Evolutionary conservation across 2,797 vertebrate genomes (phyloP), one percentile per base, ranked within the genome.

Genomic region (Dicrostonyx torquatus): DNA sequence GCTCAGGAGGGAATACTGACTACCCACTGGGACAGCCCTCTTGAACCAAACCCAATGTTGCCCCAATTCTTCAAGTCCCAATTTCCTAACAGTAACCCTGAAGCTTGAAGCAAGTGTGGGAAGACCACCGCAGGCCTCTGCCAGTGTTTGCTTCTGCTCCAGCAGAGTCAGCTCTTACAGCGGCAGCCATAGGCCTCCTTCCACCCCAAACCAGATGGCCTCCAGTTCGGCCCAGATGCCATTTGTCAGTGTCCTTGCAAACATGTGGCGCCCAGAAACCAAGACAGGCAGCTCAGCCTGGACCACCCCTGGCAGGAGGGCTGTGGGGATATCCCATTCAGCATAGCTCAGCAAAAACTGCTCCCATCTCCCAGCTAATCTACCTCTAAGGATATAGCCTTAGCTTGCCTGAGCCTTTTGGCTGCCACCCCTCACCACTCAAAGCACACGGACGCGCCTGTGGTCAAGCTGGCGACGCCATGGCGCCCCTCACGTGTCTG

Each of bases 221-320:
- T 66, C 93, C 34, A 31, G 79, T 92, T 91, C 34, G 1, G 76
- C 90, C 95, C 92, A 78, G 91, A 94, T 80, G 50, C 93, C 95
- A 94, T 97, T 94, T 95, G 95, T 97, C 96, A 97, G 96, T 0
- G 96, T 97, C 97, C 94, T 80, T 55, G 75, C 78, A 50, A 60
- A 96, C 94, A 93, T 91, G 90, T 94, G 96, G 95, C n/a, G 82
- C 95, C 96, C 96, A 95, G 94, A 92, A 79, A 87, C 58, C 89
- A 29, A 91, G 95, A 88, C 37, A 9, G 93, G 94, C 14, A 58
- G 94, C 89, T 88, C 60, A 68, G 95, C 96, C 13, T 22, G 78
- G 94, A 87, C 94, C 92, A 89, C 94, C 94, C 90, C 2, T 13
- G 86, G 82, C 60, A 3, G 77, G 79, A 89, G 83, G 92, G 85